Conservation (phyloP, 35 echinoderm and acorn worm species). For the Ophioderma brevispina region DNA sequence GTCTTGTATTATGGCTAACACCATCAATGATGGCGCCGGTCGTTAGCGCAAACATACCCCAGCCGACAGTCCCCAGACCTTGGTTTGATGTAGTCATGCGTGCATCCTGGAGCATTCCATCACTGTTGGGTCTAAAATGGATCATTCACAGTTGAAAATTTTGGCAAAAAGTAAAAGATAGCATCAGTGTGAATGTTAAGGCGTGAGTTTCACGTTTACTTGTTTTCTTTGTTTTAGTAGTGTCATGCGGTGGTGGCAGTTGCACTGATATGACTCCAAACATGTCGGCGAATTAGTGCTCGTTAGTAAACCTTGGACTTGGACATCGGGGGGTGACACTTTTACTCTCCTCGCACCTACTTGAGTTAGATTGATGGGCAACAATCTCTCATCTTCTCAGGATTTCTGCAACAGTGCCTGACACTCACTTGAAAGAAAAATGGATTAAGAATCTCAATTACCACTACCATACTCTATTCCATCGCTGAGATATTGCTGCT, state of each 20-base stretch:
- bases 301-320: background rate
- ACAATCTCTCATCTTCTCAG: background rate
- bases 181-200: constrained; percentile 64
- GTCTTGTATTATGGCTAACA: background rate
- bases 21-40: constrained; percentile 74
- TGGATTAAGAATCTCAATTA: background rate
- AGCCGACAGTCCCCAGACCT: constrained; percentile 80
- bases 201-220: background rate
- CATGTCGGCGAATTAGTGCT: background rate
- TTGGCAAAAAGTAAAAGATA: constrained; percentile 59
- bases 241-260: background rate
- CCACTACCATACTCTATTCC: background rate
- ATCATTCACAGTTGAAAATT: constrained; percentile 78
- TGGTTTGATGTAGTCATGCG: constrained; percentile 76
- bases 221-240: background rate
- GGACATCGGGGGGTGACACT: background rate
- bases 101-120: constrained; percentile 69
- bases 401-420: background rate
- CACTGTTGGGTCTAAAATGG: constrained; percentile 72
- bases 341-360: background rate
- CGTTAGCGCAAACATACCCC: constrained; percentile 79
- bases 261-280: background rate
- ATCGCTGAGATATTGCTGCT: background rate
- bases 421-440: background rate
- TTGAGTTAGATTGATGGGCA: background rate